These are phyloP conservation scores for Perodicticus potto DNA, from an alignment of 2,797 vertebrate species.

Conservation along the genomic window DNA sequence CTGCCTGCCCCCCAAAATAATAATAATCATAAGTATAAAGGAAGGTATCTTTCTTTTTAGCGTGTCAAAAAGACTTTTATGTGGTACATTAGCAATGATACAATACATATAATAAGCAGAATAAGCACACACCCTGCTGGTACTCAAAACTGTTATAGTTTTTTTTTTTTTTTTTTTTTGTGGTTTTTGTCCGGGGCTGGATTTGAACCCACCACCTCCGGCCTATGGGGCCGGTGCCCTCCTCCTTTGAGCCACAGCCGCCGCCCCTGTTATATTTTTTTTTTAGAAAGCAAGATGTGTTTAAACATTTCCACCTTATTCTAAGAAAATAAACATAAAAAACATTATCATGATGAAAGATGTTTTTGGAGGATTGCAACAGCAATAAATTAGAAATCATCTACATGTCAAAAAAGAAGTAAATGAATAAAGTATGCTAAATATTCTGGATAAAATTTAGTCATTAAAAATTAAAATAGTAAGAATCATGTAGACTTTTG, in stretches of 20 bases:
- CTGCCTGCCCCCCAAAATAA: no score
- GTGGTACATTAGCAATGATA: background rate
- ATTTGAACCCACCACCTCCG: no score
- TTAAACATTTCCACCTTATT: conserved; percentile 26
- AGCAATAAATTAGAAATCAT: conserved; percentile 8
- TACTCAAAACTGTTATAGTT: background rate
- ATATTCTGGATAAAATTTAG: background rate
- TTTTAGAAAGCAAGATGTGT: background rate
- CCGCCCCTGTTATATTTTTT: no score
- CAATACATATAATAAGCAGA: background rate
- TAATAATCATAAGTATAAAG: conserved; percentile 19
- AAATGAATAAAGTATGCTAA: conserved; percentile 27
- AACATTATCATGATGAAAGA: background rate
- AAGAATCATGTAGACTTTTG: background rate
- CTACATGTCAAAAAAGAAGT: background rate
- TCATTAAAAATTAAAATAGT: conserved; percentile 32
- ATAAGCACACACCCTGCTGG: background rate
- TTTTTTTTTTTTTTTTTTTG: no score
- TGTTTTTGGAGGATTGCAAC: background rate
- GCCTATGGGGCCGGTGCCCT: no score
- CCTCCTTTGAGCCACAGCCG: no score
- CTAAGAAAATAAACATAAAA: conserved; percentile 1
- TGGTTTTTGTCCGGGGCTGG: no score
- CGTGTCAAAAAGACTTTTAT: conserved; percentile 9
- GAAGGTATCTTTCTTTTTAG: background rate